Evolutionary conservation across 1,140 invertebrate genomes (phyloP), one percentile per base, ranked within the genome.

Genomic region (Trichonephila clavata): DNA sequence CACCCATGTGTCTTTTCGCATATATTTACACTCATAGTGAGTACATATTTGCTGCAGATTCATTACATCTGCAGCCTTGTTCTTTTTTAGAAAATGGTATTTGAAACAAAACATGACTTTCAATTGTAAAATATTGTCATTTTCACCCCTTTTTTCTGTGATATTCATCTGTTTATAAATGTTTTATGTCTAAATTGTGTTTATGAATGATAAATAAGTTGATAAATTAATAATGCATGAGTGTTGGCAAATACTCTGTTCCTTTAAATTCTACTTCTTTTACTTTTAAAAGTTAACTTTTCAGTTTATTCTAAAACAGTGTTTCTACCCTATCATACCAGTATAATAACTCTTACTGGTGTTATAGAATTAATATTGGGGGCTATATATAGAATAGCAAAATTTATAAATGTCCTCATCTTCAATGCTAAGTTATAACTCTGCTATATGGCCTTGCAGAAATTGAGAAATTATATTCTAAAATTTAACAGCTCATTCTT

Each of bases 121-220:
- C 50, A 21, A 83, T 83, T 83, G 81, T 83, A 59, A 83, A 59
- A 24, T 83, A 27, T 27, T 24, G 13, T 57, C 81, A 81, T 83
- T 83, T 83, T 83, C 81, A 83, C 50, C 50, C n/a, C 81, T 83
- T 83, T 83, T 77, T 83, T 83, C 81, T 83, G 81, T 83, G 81
- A 83, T 83, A 83, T 83, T 50, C 81, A 83, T 83, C 81, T 57
- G 27, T 14, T 59, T 59, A 59, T 83, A 8, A 68, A 27, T 68
- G 24, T 68, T n/a, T 24, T 24, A 68, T 68, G 65, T 20, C 16
- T 81, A 81, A 50, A 21, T 18, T 43, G 50, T 50, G 50, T 50
- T 50, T 50, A 50, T 50, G 50, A 50, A 50, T 81, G 43, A 43
- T 81, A 81, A 7, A 20, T 16, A 81, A 24, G 10, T 24, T 77